phyloP scores from a whole-genome alignment of 1,140 invertebrate species.

The Leptestheria dahalacensis region DNA sequence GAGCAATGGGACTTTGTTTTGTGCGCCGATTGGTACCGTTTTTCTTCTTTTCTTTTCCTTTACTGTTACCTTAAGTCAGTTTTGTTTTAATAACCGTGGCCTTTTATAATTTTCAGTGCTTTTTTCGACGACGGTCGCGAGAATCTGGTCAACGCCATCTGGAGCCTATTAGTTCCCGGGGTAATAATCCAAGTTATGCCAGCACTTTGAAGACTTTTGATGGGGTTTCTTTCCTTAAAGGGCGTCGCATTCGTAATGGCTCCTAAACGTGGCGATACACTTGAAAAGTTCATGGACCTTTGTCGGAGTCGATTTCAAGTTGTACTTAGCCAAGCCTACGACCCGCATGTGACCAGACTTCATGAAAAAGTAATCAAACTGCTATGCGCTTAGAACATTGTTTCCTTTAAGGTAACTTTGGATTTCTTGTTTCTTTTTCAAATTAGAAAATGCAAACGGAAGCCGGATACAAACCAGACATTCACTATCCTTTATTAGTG shows the following conservation, averaged over 20 bases:
- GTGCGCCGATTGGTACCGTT: constrained; percentile 50
- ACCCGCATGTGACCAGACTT: neutral
- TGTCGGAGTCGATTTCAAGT: constrained; percentile 1
- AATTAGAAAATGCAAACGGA: neutral
- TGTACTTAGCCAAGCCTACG: constrained; percentile 5
- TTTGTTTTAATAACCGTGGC: neutral
- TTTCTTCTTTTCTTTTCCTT: constrained; percentile 3
- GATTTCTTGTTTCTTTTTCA: too few species aligned
- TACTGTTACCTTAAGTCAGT: neutral
- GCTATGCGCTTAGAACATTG: too few species aligned
- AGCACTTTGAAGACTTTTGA: constrained; percentile 11
- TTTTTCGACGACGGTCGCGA: constrained; percentile 65
- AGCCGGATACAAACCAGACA: neutral
- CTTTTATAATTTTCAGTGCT: constrained; percentile 25
- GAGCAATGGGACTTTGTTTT: constrained; percentile 51
- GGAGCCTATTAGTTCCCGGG: constrained; percentile 42
- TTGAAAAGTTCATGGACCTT: constrained; percentile 45
- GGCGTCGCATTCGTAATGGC: constrained; percentile 60
- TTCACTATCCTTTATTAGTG: neutral
- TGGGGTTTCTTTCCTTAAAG: constrained; percentile 19
- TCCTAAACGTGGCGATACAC: constrained; percentile 51
- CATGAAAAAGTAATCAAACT: constrained; percentile 10
- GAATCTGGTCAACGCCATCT: constrained; percentile 52
- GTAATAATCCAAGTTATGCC: neutral
- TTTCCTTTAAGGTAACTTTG: too few species aligned